Evolutionary conservation across 2,113 vertebrate species (phyloP).

Genomic region (Spermophilus dauricus): DNA sequence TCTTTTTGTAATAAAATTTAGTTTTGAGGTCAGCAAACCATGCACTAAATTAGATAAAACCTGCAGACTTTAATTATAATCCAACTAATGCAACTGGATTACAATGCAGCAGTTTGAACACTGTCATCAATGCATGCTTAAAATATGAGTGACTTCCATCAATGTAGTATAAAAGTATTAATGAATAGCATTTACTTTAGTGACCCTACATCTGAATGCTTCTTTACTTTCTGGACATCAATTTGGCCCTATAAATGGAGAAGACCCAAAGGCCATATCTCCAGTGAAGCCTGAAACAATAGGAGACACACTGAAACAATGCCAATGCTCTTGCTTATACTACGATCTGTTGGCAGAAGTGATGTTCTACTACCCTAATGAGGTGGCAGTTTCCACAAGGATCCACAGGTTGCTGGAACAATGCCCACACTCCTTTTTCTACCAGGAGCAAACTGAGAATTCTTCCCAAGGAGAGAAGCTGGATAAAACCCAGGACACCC

Average conservation of each 20-base stretch:
- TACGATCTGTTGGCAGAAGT: background rate
- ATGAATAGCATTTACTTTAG: background rate
- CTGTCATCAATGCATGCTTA: background rate
- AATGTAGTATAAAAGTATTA: background rate
- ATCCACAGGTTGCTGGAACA: background rate
- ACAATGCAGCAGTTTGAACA: constrained; percentile 19
- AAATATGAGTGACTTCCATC: constrained; percentile 3
- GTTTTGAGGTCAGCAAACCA: constrained; percentile 30
- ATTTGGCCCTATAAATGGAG: background rate
- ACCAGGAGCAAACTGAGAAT: background rate
- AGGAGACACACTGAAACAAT: background rate
- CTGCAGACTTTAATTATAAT: constrained; percentile 37
- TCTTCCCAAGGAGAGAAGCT: background rate
- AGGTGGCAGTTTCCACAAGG: background rate
- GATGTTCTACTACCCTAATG: background rate
- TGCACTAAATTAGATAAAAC: constrained; percentile 1
- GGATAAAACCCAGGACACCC: background rate
- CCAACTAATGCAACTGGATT: background rate
- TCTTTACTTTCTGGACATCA: background rate
- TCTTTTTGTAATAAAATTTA: constrained; percentile 49
- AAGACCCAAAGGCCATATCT: background rate
- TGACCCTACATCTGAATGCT: background rate
- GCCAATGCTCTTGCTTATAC: rapidly evolving
- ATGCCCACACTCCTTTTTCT: background rate
- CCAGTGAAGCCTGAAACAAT: background rate